Percentiles rank a stretch among this genome's conserved stretches.
These are phyloP conservation scores for Eupithecia dodoneata DNA, from an alignment of 2,888 invertebrate genomes.

Conservation along the genomic window DNA sequence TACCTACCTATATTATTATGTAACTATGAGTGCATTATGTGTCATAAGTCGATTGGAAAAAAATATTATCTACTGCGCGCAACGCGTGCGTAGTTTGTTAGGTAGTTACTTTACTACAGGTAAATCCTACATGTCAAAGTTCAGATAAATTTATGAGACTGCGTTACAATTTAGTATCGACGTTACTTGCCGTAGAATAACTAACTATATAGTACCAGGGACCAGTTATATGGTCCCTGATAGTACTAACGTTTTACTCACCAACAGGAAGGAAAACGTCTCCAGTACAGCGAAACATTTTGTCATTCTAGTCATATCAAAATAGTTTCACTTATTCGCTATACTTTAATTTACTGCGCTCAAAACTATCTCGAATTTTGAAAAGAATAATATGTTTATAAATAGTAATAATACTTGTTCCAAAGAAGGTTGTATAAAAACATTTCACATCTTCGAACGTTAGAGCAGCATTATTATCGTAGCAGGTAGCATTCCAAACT, in stretches of 20 bases:
- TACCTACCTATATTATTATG: no score
- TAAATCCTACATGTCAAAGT: neutral
- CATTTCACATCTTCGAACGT: slow-evolving; percentile 32
- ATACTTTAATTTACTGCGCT: neutral
- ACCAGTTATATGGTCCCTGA: no score
- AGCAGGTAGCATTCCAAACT: slow-evolving; percentile 68
- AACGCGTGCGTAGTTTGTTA: neutral
- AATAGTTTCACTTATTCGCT: neutral
- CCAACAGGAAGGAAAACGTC: slow-evolving; percentile 1
- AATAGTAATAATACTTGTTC: neutral
- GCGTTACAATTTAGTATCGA: neutral
- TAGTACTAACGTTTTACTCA: no score
- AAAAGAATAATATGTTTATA: neutral
- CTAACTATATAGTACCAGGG: no score
- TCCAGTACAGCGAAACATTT: neutral
- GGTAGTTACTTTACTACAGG: neutral
- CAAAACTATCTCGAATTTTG: neutral
- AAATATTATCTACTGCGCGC: neutral
- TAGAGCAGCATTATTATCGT: slow-evolving; percentile 42
- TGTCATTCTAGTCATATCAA: neutral
- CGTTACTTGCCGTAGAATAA: neutral
- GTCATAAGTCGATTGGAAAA: neutral
- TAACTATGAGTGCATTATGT: neutral
- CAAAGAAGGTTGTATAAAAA: slow-evolving; percentile 7
- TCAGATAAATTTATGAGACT: neutral